These are phyloP conservation scores for Mobula birostris DNA, from an alignment of 2,113 vertebrate genomes.

Conservation along the genomic window DNA sequence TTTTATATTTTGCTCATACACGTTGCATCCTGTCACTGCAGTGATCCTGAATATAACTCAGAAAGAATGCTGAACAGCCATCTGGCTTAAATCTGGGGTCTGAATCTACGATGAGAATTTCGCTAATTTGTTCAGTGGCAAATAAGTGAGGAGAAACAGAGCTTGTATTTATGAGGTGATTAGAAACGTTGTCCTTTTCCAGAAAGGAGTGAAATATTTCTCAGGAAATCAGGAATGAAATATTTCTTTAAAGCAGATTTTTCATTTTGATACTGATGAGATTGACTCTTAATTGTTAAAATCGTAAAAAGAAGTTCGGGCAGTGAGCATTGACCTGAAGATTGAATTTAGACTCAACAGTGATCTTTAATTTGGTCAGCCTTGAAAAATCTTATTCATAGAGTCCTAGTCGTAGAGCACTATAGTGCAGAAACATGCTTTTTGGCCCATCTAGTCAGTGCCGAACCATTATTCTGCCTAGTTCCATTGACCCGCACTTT, in stretches of 20 bases:
- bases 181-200: background rate
- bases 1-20: background rate
- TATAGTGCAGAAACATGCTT: too few species aligned
- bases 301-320: too few species aligned
- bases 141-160: background rate
- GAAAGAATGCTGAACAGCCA: background rate
- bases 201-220: background rate
- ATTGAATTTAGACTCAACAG: too few species aligned
- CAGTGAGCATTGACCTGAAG: too few species aligned
- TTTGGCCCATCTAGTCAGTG: too few species aligned
- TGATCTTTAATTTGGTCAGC: too few species aligned
- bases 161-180: background rate
- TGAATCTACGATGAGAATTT: background rate
- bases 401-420: too few species aligned
- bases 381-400: too few species aligned
- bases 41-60: background rate
- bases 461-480: too few species aligned
- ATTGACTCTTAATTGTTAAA: too few species aligned
- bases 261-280: background rate
- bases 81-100: background rate
- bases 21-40: background rate
- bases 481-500: too few species aligned
- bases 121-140: background rate
- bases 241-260: background rate
- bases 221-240: background rate